Evolutionary conservation across 2,797 vertebrate genomes (phyloP), one percentile per base, ranked within the genome.

Genomic region (Coracias cyanogaster): DNA sequence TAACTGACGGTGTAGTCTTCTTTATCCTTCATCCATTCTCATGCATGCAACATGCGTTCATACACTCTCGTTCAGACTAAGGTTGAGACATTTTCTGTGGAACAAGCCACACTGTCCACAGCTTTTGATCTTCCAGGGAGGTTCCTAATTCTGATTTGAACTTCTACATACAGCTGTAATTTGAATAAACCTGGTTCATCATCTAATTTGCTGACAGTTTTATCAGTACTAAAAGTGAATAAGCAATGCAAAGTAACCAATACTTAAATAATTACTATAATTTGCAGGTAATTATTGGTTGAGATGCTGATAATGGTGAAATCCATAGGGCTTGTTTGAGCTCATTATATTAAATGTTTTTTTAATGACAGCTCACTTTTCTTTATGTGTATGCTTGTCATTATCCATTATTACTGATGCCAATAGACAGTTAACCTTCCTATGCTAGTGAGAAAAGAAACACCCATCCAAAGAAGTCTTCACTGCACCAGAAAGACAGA

Each of bases 331-430:
- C 2, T 74, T 92, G 77, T 91, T 85, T 89, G 18, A 10, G 12
- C n/a, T 71, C 33, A 58, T 58, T 90, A 29, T 45, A 24, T 62
- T 65, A 74, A 71, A 49, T 54, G 12, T 2, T 87, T 73, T 93
- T 87, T 83, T 83, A 87, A 88, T 25, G 21, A n/a, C 29, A 86
- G 29, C 20, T 82, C 51, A 55, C 33, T 78, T 89, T 62, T 90
- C 29, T 90, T 85, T 71, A 12, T 54, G 4, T 66, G 15, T 52
- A 46, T 54, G 11, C 54, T 37, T 85, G 79, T 64, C 71, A 10
- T 85, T 35, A 65, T 78, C 14, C 6, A 33, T 91, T 93, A 74
- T 29, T 31, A 54, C 21, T 74, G 29, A 61, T 83, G 33, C 4
- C n/a, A n/a, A 26, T 31, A 73, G 18, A 71, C 7, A 37, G 26